Evolutionary conservation across 1,140 invertebrate species (phyloP).

Genomic region (Chelonus insularis): DNA sequence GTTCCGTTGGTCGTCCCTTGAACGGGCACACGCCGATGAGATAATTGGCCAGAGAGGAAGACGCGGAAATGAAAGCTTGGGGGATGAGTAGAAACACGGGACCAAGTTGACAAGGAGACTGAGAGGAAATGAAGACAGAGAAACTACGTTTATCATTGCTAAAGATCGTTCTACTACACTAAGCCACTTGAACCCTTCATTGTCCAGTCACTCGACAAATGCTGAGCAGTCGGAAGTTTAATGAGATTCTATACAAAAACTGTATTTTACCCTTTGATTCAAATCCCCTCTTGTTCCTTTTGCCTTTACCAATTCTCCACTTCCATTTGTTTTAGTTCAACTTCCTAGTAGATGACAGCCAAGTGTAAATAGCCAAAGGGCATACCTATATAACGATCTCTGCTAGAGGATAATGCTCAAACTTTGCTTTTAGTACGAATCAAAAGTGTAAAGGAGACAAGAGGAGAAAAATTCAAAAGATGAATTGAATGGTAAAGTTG

Average conservation of each 20-base stretch:
- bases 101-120: background rate
- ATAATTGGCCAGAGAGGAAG: conserved; percentile 11
- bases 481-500: conserved; percentile 8
- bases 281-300: background rate
- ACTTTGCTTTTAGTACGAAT: conserved; percentile 22
- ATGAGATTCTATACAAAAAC: conserved; percentile 28
- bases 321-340: conserved; percentile 2
- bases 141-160: conserved; percentile 5
- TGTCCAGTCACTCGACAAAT: conserved; percentile 7
- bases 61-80: conserved; percentile 1
- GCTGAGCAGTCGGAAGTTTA: conserved; percentile 21
- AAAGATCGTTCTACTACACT: conserved; percentile 1
- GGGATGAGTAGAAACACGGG: background rate
- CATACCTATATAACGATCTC: background rate
- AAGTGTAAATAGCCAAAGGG: background rate
- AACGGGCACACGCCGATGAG: background rate
- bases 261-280: conserved; percentile 23
- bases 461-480: background rate
- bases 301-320: background rate
- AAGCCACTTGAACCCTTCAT: conserved; percentile 1
- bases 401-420: background rate
- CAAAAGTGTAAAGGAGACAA: background rate
- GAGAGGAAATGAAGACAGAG: background rate
- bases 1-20: conserved; percentile 8
- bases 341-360: background rate